Percentiles rank a stretch among this genome's conserved stretches.
phyloP scores from a whole-genome alignment of 2,797 vertebrate genomes.

The Micropoecilia bifurca region DNA sequence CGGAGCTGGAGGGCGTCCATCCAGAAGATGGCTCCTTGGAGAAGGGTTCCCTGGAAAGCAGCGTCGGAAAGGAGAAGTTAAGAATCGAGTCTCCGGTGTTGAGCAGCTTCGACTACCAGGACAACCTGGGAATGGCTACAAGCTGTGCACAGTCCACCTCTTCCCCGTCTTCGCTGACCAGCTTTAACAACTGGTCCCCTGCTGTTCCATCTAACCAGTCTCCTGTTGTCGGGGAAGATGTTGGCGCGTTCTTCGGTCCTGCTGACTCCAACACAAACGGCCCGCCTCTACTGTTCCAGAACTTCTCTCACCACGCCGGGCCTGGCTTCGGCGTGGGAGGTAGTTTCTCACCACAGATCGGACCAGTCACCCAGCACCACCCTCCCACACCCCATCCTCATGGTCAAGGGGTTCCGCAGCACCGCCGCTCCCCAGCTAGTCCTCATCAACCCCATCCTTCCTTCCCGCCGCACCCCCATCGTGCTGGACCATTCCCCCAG shows the following conservation, averaged over 20 bases:
- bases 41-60: constrained; percentile 89
- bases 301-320: constrained; percentile 97
- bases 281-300: constrained; percentile 96
- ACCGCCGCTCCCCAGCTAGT: constrained; percentile 94
- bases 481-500: constrained; percentile 96
- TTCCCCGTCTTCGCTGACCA: constrained; percentile 93
- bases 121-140: constrained; percentile 91
- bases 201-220: constrained; percentile 95
- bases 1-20: constrained; percentile 90
- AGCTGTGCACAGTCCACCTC: constrained; percentile 89
- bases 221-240: constrained; percentile 94
- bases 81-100: constrained; percentile 95
- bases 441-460: constrained; percentile 94
- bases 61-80: constrained; percentile 92
- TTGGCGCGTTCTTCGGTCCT: constrained; percentile 91
- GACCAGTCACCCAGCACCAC: constrained; percentile 96
- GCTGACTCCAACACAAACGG: constrained; percentile 93
- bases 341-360: constrained; percentile 96
- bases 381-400: constrained; percentile 93
- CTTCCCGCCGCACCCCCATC: constrained; percentile 92
- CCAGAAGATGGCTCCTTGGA: constrained; percentile 90
- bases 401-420: constrained; percentile 90
- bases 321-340: constrained; percentile 91
- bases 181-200: constrained; percentile 98
- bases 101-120: constrained; percentile 96